phyloP scores from a whole-genome alignment of 2,797 vertebrate species.

The Catharus ustulatus region DNA sequence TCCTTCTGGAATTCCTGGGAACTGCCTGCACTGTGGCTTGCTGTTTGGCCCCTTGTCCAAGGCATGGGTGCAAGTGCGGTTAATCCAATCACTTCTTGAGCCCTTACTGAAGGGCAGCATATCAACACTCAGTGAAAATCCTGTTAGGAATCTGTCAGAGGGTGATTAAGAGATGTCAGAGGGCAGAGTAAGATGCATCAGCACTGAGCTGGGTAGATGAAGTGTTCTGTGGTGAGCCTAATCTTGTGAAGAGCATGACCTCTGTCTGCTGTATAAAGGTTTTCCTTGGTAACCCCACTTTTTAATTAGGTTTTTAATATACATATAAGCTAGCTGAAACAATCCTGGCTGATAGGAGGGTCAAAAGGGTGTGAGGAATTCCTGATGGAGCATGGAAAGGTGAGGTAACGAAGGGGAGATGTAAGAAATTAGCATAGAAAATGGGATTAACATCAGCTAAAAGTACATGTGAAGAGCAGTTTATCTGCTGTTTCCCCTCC shows the following conservation, averaged over 20 bases:
- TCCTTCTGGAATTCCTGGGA: not conserved
- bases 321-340: conserved; percentile 19
- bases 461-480: not conserved
- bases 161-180: conserved; percentile 66
- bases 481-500: conserved; percentile 33
- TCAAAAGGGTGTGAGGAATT: not conserved
- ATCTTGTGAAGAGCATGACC: conserved; percentile 48
- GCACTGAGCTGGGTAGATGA: conserved; percentile 30
- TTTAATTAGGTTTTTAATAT: conserved; percentile 32
- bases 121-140: conserved; percentile 24
- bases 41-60: not conserved
- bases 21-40: not conserved
- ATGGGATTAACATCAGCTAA: conserved; percentile 46
- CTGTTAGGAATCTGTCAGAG: conserved; percentile 53
- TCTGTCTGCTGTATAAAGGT: conserved; percentile 19
- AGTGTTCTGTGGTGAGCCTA: conserved; percentile 42
- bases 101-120: not conserved
- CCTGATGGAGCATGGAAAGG: not conserved
- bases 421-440: conserved; percentile 15
- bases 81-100: conserved; percentile 20
- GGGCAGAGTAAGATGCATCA: conserved; percentile 51
- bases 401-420: not conserved
- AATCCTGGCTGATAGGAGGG: not conserved
- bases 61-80: not conserved
- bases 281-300: not conserved